Conservation (phyloP, 2,888 invertebrate species). For the Sinotaia quadrata region DNA sequence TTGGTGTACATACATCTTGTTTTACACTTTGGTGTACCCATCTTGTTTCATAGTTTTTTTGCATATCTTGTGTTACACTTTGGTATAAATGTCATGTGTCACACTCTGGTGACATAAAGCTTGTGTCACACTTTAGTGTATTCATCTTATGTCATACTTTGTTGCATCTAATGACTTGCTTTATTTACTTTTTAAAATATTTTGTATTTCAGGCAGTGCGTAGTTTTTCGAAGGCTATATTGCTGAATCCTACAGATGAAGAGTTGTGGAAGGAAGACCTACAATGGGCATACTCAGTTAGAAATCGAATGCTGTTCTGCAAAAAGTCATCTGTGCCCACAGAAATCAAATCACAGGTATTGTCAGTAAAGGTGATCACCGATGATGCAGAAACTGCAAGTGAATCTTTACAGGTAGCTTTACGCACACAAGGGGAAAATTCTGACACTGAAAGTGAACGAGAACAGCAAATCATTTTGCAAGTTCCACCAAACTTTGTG, state of each 20-base stretch:
- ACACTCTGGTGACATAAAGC: too few species aligned
- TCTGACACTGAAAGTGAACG: not conserved
- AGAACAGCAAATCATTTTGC: constrained; percentile 9
- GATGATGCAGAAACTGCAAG: not conserved
- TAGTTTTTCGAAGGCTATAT: constrained; percentile 69
- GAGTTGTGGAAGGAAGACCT: constrained; percentile 72
- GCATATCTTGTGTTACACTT: too few species aligned
- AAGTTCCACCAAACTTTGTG: constrained; percentile 17
- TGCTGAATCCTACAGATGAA: constrained; percentile 66
- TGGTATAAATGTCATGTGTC: too few species aligned
- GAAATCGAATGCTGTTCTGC: constrained; percentile 20
- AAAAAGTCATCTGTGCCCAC: not conserved
- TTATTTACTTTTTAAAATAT: not conserved
- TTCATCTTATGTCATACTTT: too few species aligned
- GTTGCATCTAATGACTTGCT: not conserved
- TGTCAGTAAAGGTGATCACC: constrained; percentile 13
- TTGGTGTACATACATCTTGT: too few species aligned
- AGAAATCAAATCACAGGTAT: not conserved
- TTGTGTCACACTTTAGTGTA: too few species aligned
- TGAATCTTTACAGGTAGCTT: not conserved
- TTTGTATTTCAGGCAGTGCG: constrained; percentile 61
- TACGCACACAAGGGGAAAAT: not conserved
- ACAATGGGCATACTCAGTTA: constrained; percentile 53
- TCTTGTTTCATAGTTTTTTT: too few species aligned
- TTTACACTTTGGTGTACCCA: too few species aligned